Evolutionary conservation across 2,113 vertebrate species (phyloP), one percentile per base, ranked within the genome.

Genomic region (Urocitellus parryii): DNA sequence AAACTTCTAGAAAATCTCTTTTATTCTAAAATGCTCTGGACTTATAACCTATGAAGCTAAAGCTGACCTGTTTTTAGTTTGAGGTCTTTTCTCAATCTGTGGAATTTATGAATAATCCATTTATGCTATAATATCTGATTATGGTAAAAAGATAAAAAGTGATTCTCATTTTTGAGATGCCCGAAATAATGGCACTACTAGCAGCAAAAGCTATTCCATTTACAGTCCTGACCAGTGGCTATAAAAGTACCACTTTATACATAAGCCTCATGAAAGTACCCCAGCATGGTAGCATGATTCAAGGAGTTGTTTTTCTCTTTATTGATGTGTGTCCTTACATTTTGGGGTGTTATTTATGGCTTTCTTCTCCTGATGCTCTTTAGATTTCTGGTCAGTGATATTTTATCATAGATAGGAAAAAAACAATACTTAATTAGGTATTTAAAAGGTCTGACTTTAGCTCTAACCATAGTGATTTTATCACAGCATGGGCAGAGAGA

Each of bases 401-500:
- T 92, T 97, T 97, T 96, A 95, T 96, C 83, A 97, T 12, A 96
- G 87, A 96, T 88, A 95, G 80, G 80, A 34, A 90, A 92, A 94
- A 96, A 94, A 89, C 81, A 95, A 97, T 92, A 88, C 80, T 91
- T 96, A 96, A 97, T 97, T 97, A 95, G 76, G 81, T 94, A 95
- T 96, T 96, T 96, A 97, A 97, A 97, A 97, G 95, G 95, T 88
- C 93, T 94, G 70, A 93, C 90, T 98, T 96, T 92, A 85, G 85
- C 94, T 94, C 92, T 94, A 97, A 97, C 96, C 88, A 97, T 78
- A 92, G 96, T 97, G 96, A 97, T 97, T 97, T 98, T 97, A 96
- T 95, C 97, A 96, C 96, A 98, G 95, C 92, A 97, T 97, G 95
- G 87, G 78, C 85, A 97, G 93, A 88, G 80, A 94, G 77, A 90